Conservation (phyloP, 2,797 vertebrate species). For the Danio aesculapii region DNA sequence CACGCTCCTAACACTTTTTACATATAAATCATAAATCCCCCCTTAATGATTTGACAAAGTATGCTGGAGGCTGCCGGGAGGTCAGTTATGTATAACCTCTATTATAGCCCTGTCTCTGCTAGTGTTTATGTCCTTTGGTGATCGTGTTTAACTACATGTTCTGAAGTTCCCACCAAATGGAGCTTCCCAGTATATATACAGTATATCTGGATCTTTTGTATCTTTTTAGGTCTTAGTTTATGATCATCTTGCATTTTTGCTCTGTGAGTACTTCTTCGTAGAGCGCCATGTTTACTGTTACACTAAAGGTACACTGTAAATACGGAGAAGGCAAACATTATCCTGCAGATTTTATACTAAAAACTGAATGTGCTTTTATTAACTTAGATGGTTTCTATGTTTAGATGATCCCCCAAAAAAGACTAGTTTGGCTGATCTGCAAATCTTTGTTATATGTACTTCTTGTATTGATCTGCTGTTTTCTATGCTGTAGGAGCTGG, state of each 20-base stretch:
- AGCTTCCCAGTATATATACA: slow-evolving; percentile 51
- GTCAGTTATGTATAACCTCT: slow-evolving; percentile 63
- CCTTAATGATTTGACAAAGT: slow-evolving; percentile 62
- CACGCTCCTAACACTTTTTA: not conserved
- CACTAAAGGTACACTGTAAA: slow-evolving; percentile 68
- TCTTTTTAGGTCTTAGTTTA: slow-evolving; percentile 39
- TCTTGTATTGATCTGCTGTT: slow-evolving; percentile 68
- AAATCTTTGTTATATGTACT: slow-evolving; percentile 74
- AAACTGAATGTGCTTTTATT: slow-evolving; percentile 86
- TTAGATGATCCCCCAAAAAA: slow-evolving; percentile 67
- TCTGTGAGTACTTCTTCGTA: slow-evolving; percentile 64
- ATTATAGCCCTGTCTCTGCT: slow-evolving; percentile 70
- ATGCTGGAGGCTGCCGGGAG: slow-evolving; percentile 53
- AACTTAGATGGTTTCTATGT: slow-evolving; percentile 72
- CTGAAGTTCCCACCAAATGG: slow-evolving; percentile 58
- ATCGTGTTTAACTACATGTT: slow-evolving; percentile 71
- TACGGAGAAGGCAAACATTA: slow-evolving; percentile 70
- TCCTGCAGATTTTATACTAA: slow-evolving; percentile 86
- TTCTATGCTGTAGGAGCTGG: slow-evolving; percentile 74
- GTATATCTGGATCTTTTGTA: slow-evolving; percentile 13
- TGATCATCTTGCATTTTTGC: slow-evolving; percentile 45
- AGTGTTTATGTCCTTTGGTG: slow-evolving; percentile 78
- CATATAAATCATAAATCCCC: not conserved
- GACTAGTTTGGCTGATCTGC: slow-evolving; percentile 71
- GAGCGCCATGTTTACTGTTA: slow-evolving; percentile 69